Percentiles rank a stretch among this genome's conserved stretches.
These are phyloP conservation scores for Sphaerodactylus townsendi DNA, from an alignment of 2,113 vertebrate genomes.

Conservation along the genomic window DNA sequence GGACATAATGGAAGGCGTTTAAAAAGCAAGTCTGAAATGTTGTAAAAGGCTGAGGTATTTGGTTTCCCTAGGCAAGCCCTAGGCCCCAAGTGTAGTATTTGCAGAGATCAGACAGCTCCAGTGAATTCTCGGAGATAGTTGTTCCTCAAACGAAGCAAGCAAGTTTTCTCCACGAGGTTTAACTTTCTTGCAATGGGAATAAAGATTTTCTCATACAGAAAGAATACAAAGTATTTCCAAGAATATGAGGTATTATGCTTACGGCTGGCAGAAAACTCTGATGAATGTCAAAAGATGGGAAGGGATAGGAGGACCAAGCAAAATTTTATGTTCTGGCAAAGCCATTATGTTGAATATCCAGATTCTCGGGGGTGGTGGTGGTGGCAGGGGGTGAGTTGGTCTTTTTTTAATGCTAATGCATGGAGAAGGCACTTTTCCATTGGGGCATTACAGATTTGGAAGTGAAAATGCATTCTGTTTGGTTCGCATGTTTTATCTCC, in stretches of 20 bases:
- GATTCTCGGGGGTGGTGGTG: too few relatives aligned
- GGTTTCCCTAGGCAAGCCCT: background rate
- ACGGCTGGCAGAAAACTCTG: conserved; percentile 19
- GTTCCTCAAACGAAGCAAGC: conserved; percentile 41
- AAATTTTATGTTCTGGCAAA: background rate
- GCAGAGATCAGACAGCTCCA: conserved; percentile 26
- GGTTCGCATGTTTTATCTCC: too few relatives aligned
- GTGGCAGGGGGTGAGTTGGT: too few relatives aligned
- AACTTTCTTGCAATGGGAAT: background rate
- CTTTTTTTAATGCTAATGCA: background rate
- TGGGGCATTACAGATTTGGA: background rate
- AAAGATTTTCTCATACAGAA: too few relatives aligned
- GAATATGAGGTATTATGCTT: background rate
- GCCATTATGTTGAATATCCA: background rate
- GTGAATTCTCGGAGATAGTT: conserved; percentile 44
- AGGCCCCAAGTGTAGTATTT: conserved; percentile 17
- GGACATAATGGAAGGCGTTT: conserved; percentile 5
- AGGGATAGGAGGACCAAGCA: background rate
- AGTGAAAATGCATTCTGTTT: too few relatives aligned
- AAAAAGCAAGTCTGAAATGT: background rate
- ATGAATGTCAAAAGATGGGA: background rate
- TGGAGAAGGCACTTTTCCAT: too few relatives aligned
- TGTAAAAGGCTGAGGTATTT: conserved; percentile 18
- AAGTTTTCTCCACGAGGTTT: conserved; percentile 29
- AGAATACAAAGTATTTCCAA: background rate